These are phyloP conservation scores for Batillaria attramentaria DNA, from an alignment of 1,140 invertebrate genomes.

Conservation along the genomic window DNA sequence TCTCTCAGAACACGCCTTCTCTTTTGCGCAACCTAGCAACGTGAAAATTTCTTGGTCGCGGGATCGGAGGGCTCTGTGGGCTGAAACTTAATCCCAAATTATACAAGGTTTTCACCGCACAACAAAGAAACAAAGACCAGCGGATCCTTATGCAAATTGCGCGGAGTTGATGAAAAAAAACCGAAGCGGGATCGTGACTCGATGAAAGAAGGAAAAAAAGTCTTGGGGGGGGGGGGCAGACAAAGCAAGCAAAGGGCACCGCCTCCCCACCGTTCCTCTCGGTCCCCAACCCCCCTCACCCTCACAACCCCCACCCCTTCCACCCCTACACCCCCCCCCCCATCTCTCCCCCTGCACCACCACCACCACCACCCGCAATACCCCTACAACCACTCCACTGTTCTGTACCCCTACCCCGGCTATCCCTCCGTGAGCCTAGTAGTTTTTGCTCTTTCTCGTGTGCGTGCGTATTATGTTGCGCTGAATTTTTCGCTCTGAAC, in stretches of 20 bases:
- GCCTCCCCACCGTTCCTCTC: neutral
- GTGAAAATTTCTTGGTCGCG: neutral
- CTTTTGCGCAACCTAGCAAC: conserved; percentile 28
- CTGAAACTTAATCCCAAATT: conserved; percentile 25
- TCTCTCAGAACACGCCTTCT: too few species aligned
- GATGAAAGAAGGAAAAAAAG: neutral
- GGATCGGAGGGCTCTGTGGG: conserved; percentile 8
- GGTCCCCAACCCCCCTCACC: neutral
- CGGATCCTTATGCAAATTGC: conserved; percentile 24
- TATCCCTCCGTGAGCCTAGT: too few species aligned
- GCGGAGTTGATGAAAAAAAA: conserved; percentile 22
- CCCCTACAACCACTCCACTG: too few species aligned
- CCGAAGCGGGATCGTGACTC: conserved; percentile 8
- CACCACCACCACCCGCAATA: too few species aligned
- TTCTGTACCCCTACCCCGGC: too few species aligned
- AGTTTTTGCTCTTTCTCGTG: too few species aligned
- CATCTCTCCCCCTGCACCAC: neutral
- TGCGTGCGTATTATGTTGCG: too few species aligned
- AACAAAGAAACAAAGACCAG: conserved; percentile 26
- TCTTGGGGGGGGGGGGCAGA: conserved; percentile 15
- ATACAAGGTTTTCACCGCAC: conserved; percentile 8
- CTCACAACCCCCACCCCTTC: neutral
- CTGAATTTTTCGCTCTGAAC: too few species aligned
- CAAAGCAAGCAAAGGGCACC: conserved; percentile 20
- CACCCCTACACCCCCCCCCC: neutral